Base-by-base conservation (phyloP, 2,113 vertebrate genomes). In the Solenodon paradoxus region DNA sequence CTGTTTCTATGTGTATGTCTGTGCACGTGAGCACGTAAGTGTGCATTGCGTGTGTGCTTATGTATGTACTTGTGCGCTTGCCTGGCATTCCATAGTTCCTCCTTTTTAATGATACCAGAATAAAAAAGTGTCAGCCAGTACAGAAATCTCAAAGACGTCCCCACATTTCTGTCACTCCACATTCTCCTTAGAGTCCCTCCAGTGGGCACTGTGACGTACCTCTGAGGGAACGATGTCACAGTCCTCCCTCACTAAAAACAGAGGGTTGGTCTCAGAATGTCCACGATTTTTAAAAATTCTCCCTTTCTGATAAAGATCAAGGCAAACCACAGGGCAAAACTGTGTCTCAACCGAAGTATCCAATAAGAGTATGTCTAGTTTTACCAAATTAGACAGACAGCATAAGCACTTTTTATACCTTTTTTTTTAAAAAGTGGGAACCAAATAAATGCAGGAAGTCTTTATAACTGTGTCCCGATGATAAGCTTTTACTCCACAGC, bases 361-460 rank as follows among this genome's bases (percentile, higher is more conserved):
- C 47, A 93, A 35, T 71, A 94, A 87, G 51, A 83, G 51, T 40
- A 4, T 49, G 45, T 24, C 88, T 87, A 53, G 61, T 84, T 75
- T 22, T 96, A 66, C 42, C 96, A 95, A 88, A 90, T 64, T 88
- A 40, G 83, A 92, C 90, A 40, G 83, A 92, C 74, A 49, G 71
- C 78, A 90, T 96, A 83, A 95, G 93, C 55, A 95, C 68, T 95
- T 97, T 94, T 94, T 93, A 97, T 92, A 66, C 32, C 81, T 92
- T 92, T 96, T 92, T 96, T 95, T 93, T 82, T 80, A 89, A 32
- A 96, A 87, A 92, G 68, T 97, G 93, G 96, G 93, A 59, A 94
- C 59, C 94, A 68, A 89, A 97, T 80, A 95, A 68, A 97, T 94
- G 91, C 93, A 98, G 97, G 98, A 98, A 97, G 97, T 97, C 96